Evolutionary conservation across 2,797 vertebrate species (phyloP), one percentile per base, ranked within the genome.

Genomic region (Coregonus sp.): DNA sequence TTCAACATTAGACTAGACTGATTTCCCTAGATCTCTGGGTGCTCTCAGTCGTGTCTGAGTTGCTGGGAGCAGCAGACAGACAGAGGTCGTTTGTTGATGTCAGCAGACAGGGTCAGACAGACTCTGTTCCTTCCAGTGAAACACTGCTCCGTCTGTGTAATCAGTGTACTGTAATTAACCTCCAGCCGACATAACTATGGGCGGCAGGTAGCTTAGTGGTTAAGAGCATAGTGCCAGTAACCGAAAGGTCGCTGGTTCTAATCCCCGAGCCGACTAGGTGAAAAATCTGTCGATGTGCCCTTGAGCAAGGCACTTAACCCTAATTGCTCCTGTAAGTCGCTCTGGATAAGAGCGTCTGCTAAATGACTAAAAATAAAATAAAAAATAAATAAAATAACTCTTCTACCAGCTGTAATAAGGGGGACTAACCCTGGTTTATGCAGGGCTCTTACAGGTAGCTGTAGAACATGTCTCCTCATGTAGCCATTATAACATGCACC

Each of bases 361-460:
- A n/a, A n/a, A n/a, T n/a, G n/a, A n/a, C n/a, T n/a, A n/a, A n/a
- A n/a, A n/a, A n/a, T n/a, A n/a, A n/a, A n/a, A n/a, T n/a, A n/a
- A n/a, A n/a, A n/a, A n/a, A n/a, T n/a, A n/a, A n/a, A n/a, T n/a
- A n/a, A n/a, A n/a, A n/a, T n/a, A n/a, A 74, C 29, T 75, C 82
- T 82, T 80, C 81, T 73, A 80, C 56, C 31, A 65, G 76, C 87
- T 87, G 82, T 88, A 89, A 91, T 87, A 81, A 88, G 82, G 81
- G 84, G 80, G 86, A 86, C 83, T 61, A 80, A 73, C 80, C 40
- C 0, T 74, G 74, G 83, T 85, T 80, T 65, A 76, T 70, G 71
- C 47, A 5, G 77, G 86, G 88, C 85, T 88, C 16, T 29, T 77
- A 76, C 81, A 76, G 79, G 80, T 81, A 73, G 77, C 65, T 63